Conservation (phyloP, 2,888 invertebrate genomes). For the Leucania comma region DNA sequence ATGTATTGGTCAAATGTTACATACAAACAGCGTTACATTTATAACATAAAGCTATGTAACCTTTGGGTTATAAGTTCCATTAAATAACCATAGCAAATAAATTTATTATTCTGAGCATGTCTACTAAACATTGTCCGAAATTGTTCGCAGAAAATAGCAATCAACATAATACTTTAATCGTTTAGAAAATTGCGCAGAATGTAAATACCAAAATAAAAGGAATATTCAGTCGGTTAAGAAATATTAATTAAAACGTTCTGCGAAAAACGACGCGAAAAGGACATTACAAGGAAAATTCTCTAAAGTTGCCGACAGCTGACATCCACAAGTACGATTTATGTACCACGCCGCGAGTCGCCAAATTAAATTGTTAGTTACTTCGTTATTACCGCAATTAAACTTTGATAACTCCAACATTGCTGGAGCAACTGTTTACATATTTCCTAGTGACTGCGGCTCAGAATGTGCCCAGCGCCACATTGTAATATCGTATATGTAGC, state of each 20-base stretch:
- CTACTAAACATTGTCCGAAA: slow-evolving; percentile 21
- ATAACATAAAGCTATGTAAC: not conserved
- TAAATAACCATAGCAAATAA: not conserved
- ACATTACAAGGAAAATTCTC: slow-evolving; percentile 88
- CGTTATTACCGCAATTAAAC: slow-evolving; percentile 87
- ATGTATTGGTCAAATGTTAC: not conserved
- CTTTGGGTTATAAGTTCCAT: not conserved
- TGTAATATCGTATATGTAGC: slow-evolving; percentile 62
- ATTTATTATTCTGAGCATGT: slow-evolving; percentile 38
- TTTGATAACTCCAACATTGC: slow-evolving; percentile 81
- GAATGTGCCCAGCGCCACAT: slow-evolving; percentile 40
- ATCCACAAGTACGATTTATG: slow-evolving; percentile 89
- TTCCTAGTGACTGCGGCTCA: slow-evolving; percentile 36
- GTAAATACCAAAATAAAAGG: slow-evolving; percentile 68
- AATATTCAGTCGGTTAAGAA: slow-evolving; percentile 77
- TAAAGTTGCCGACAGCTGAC: slow-evolving; percentile 89
- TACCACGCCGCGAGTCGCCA: slow-evolving; percentile 80
- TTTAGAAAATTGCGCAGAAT: slow-evolving; percentile 55
- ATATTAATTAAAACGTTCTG: slow-evolving; percentile 88
- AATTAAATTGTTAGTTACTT: slow-evolving; percentile 88
- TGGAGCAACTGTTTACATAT: slow-evolving; percentile 66
- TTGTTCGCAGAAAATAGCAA: slow-evolving; percentile 53
- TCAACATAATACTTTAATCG: slow-evolving; percentile 49
- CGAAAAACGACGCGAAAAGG: slow-evolving; percentile 86
- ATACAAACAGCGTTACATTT: not conserved